phyloP scores from a whole-genome alignment of 2,888 invertebrate genomes.

The Pyralis farinalis region DNA sequence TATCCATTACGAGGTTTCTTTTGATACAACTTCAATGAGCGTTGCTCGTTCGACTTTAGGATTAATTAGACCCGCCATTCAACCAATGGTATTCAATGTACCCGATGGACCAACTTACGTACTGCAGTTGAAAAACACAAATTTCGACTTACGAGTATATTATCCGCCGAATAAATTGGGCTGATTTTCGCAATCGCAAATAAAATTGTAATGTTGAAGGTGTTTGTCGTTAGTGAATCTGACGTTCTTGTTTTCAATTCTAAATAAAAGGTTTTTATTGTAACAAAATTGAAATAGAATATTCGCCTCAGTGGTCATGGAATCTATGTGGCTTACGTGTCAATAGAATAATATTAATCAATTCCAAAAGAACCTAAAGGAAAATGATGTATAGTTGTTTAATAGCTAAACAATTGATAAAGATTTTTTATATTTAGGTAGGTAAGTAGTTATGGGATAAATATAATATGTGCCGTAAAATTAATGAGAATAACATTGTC shows the following conservation, averaged over 20 bases:
- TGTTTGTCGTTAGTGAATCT: slow-evolving; percentile 15
- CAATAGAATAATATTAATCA: slow-evolving; percentile 3
- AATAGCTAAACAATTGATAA: too few species aligned
- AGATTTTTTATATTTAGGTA: too few species aligned
- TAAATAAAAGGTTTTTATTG: slow-evolving; percentile 11
- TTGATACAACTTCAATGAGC: slow-evolving; percentile 60
- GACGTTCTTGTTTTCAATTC: slow-evolving; percentile 14
- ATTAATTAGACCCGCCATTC: slow-evolving; percentile 69
- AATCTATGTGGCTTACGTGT: slow-evolving; percentile 12
- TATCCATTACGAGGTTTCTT: slow-evolving; percentile 73
- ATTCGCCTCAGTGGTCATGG: slow-evolving; percentile 17
- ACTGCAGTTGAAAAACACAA: slow-evolving; percentile 22
- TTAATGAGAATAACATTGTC: too few species aligned
- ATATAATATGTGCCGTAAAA: too few species aligned
- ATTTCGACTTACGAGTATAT: slow-evolving; percentile 7
- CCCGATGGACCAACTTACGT: slow-evolving; percentile 33
- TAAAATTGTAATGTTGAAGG: slow-evolving; percentile 4
- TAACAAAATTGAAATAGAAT: slow-evolving; percentile 1
- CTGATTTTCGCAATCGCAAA: neutral
- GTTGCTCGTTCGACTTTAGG: slow-evolving; percentile 50
- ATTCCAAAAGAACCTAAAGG: neutral
- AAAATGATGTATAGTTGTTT: too few species aligned
- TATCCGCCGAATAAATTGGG: neutral
- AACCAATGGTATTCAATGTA: slow-evolving; percentile 49
- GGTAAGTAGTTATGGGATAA: too few species aligned